Evolutionary conservation across 2,113 vertebrate species (phyloP), one percentile per base, ranked within the genome.

Genomic region (Cygnus buccinator): DNA sequence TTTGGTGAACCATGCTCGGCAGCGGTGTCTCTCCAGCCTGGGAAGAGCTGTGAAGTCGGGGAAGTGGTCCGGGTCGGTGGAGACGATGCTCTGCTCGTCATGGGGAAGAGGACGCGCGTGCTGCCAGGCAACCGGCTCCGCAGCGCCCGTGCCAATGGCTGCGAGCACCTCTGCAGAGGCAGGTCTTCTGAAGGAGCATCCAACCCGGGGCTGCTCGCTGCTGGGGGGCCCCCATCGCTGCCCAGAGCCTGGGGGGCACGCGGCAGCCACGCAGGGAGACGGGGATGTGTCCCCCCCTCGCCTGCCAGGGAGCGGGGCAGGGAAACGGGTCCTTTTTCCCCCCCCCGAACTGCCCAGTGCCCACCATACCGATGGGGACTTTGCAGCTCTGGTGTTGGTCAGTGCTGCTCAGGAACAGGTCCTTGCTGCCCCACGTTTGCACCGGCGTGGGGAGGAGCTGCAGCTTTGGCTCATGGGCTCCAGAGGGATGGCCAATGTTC

Each of bases 41-140:
- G 77, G 87, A 93, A 70, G 89, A 21, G 57, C 10, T 37, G 33
- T 6, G 89, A 68, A 61, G 15, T 25, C 26, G 37, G 23, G 96
- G 93, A 68, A 68, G 89, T 39, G 96, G 77, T 78, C 94, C 29
- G 77, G 89, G 73, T 75, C 57, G 84, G 59, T 71, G 91, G 76
- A 86, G 89, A 80, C 9, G 91, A 18, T 91, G 89, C 33, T 84
- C 74, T 91, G 91, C 33, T 84, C 71, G 93, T 78, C 94, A 10
- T 14, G 91, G 94, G 72, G 84, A 93, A 50, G 87, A 94, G 93
- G 96, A 95, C 46, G 89, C 89, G 43, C 17, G 77, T 10, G 96
- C 96, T 97, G 96, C 96, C 96, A 93, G 95, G 96, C 96, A 97
- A 96, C 96, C 87, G 11, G 87, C 84, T 76, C 96, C 19, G 95